These are phyloP conservation scores for Limnephilus rhombicus DNA, from an alignment of 2,888 invertebrate genomes.

Conservation along the genomic window DNA sequence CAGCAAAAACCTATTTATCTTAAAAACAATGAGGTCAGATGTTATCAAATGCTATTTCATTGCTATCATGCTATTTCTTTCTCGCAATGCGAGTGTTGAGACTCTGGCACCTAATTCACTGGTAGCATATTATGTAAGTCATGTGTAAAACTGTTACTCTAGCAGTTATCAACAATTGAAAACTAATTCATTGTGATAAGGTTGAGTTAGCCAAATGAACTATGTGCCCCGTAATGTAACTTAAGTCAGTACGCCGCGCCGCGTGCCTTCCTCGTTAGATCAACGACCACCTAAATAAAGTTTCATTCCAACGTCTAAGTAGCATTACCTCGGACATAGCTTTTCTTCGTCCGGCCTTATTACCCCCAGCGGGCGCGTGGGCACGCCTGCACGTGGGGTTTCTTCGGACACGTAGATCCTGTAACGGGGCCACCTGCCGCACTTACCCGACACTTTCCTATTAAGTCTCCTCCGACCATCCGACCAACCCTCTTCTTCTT, in stretches of 20 bases:
- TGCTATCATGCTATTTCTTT: no score
- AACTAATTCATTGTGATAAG: background rate
- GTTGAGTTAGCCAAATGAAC: background rate
- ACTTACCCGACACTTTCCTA: slow-evolving; percentile 45
- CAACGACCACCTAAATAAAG: slow-evolving; percentile 12
- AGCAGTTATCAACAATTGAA: background rate
- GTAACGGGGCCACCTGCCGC: slow-evolving; percentile 60
- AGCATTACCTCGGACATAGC: slow-evolving; percentile 23
- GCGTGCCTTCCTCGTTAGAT: background rate
- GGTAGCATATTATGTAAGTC: background rate
- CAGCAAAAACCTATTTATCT: no score
- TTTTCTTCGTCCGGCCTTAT: slow-evolving; percentile 6
- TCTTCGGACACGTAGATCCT: slow-evolving; percentile 56
- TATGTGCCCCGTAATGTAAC: background rate
- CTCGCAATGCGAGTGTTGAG: background rate
- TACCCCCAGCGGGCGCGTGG: slow-evolving; percentile 27
- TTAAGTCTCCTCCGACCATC: background rate
- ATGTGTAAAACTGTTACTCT: background rate
- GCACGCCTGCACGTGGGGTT: slow-evolving; percentile 56
- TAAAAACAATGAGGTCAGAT: no score
- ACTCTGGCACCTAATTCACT: background rate
- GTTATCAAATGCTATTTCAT: no score
- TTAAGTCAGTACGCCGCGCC: background rate
- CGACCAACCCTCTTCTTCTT: background rate
- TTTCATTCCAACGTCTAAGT: slow-evolving; percentile 26